Conservation (phyloP, 1,140 invertebrate species). For the Archegozetes longisetosus region DNA sequence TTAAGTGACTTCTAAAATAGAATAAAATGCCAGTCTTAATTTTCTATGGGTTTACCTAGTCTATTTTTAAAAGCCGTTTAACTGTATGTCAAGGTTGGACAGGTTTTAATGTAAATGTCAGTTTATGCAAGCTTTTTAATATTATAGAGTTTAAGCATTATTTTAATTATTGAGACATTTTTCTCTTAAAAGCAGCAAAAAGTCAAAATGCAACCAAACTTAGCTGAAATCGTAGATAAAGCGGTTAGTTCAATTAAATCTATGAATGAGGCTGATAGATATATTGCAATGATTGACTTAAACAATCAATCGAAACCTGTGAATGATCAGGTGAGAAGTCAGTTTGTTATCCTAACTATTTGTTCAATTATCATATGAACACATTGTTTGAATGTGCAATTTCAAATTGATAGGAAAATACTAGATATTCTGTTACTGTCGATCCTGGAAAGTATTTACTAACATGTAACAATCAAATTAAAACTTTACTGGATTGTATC, state of each 20-base stretch:
- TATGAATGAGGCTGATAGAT: background rate
- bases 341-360: background rate
- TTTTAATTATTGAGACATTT: background rate
- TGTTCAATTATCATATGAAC: background rate
- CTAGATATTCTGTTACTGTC: background rate
- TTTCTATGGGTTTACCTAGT: background rate
- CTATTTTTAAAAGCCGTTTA: background rate
- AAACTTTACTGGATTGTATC: constrained; percentile 8
- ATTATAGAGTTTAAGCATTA: background rate
- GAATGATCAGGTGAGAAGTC: background rate
- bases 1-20: no score
- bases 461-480: background rate
- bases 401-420: background rate
- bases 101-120: background rate
- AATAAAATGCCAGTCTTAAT: no score
- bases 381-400: background rate
- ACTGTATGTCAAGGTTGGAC: background rate
- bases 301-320: background rate
- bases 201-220: no score
- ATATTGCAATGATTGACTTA: background rate
- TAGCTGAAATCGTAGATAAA: no score
- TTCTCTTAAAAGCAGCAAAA: no score
- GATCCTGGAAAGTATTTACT: background rate
- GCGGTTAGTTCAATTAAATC: no score
- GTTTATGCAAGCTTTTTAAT: background rate